Conservation (phyloP, 2,113 vertebrate genomes). For the Heterotis niloticus region DNA sequence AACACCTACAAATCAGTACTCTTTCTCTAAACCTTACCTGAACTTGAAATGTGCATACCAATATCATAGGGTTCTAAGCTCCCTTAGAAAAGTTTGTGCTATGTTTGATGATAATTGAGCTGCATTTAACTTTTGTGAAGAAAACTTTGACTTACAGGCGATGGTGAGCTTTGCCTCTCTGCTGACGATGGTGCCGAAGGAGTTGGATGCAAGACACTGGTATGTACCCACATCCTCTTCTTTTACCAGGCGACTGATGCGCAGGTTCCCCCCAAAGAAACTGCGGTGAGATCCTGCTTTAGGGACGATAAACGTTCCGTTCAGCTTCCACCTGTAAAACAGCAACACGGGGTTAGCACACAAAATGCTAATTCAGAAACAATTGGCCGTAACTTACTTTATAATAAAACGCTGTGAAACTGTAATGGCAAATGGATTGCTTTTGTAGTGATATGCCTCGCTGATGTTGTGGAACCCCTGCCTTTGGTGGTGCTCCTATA, state of each 20-base stretch:
- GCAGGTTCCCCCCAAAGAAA: conserved; percentile 78
- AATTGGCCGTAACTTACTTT: not conserved
- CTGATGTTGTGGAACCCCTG: no score
- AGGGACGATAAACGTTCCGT: conserved; percentile 74
- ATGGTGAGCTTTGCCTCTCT: conserved; percentile 85
- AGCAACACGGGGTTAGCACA: conserved; percentile 35
- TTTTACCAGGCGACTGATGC: conserved; percentile 82
- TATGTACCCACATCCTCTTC: conserved; percentile 81
- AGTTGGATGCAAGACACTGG: conserved; percentile 90
- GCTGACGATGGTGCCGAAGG: conserved; percentile 85
- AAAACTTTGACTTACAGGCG: conserved; percentile 77
- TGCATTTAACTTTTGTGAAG: no score
- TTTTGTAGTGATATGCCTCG: no score
- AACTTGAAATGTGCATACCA: no score
- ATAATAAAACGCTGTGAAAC: no score
- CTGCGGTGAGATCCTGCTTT: conserved; percentile 78
- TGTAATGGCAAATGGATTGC: no score
- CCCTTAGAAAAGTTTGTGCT: no score
- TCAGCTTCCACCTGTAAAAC: conserved; percentile 84
- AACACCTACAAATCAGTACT: no score
- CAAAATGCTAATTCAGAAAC: not conserved
- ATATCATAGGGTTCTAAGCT: no score
- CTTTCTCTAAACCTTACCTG: no score
- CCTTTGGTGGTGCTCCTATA: no score
- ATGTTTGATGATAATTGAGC: no score